Percentiles rank a stretch among this genome's conserved stretches.
Evolutionary conservation across 2,113 vertebrate species (phyloP).

Genomic region (Apaloderma vittatum): DNA sequence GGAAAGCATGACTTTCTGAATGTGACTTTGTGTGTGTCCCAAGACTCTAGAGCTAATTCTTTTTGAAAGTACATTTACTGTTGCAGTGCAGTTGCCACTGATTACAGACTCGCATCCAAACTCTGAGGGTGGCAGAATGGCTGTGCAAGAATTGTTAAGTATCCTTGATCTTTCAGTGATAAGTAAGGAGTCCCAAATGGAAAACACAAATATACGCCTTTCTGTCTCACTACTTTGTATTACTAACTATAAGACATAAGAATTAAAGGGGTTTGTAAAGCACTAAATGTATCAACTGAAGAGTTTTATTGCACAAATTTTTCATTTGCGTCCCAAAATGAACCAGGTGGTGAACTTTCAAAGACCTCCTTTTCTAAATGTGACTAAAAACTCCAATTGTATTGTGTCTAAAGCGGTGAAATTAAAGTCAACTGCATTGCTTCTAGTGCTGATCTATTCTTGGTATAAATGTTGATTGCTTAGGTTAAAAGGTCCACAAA

Average conservation of each 20-base stretch:
- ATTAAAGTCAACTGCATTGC: background rate
- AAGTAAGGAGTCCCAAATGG: background rate
- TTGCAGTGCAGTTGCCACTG: background rate
- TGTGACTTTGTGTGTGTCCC: background rate
- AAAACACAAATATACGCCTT: background rate
- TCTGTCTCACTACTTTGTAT: background rate
- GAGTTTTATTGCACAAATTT: background rate
- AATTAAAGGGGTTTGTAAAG: slow-evolving; percentile 11
- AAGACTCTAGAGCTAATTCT: background rate
- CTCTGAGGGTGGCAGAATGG: background rate
- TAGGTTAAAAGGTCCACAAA: background rate
- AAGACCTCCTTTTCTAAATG: background rate
- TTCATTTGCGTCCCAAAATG: background rate
- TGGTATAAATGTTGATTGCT: background rate
- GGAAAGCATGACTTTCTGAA: background rate
- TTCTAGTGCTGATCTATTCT: background rate
- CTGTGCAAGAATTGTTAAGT: background rate
- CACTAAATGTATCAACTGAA: background rate
- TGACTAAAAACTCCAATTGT: background rate
- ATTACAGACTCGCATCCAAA: background rate
- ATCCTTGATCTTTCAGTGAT: background rate
- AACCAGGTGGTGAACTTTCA: background rate
- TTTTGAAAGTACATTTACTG: background rate
- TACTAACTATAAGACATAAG: background rate
- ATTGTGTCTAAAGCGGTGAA: background rate